Conservation (phyloP, 2,797 vertebrate species). For the Dicrostonyx torquatus region DNA sequence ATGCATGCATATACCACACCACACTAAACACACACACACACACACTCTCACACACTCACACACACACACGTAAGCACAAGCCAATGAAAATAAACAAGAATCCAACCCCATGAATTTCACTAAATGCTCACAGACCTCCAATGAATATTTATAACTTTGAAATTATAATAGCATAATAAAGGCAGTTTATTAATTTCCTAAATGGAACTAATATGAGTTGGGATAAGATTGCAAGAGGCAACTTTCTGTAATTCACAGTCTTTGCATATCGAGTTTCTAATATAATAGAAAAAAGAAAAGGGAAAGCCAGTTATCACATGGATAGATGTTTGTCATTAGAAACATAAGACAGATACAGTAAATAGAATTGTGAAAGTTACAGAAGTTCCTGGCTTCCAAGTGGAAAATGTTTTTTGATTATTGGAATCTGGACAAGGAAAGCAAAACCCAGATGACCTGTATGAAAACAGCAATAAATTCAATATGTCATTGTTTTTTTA, state of each 20-base stretch:
- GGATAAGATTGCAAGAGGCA: background rate
- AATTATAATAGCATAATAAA: constrained; percentile 16
- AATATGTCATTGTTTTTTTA: too few relatives aligned
- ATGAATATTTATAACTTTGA: background rate
- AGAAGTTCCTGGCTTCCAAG: background rate
- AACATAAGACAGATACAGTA: background rate
- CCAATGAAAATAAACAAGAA: background rate
- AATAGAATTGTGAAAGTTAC: background rate
- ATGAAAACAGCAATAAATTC: background rate
- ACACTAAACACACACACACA: too few relatives aligned
- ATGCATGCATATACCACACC: background rate
- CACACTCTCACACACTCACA: background rate
- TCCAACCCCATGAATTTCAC: background rate
- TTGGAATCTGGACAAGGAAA: background rate
- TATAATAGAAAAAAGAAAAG: background rate
- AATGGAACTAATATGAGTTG: background rate
- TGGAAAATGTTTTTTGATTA: background rate
- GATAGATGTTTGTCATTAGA: background rate
- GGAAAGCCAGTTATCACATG: background rate
- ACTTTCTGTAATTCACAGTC: background rate
- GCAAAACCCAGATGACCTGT: background rate
- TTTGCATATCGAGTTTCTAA: background rate
- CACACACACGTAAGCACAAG: background rate
- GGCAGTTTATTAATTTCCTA: background rate
- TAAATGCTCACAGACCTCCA: background rate